Base-by-base conservation (phyloP, 1,140 invertebrate genomes). In the Pseudomyrmex concolor region DNA sequence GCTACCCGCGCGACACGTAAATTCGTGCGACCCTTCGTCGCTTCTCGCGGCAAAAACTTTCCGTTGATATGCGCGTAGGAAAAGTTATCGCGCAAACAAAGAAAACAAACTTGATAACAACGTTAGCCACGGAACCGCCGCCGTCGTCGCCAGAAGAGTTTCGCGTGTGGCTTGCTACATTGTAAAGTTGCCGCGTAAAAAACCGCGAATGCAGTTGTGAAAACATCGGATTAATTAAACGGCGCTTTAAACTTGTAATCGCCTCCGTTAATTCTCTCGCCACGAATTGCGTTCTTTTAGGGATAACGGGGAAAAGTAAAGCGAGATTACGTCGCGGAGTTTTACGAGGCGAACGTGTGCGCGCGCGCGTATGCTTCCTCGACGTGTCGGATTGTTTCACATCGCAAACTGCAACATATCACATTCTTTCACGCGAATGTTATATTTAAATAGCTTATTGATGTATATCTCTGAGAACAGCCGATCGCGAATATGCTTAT, bases 181-280 rank as follows among this genome's bases (percentile, higher is more conserved):
- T 43, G 74, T 68, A 68, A 78, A 68, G 34, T 70, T 67, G 54
- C 8, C 19, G 51, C 43, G 15, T 80, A 80, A 80, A 54, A 70
- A 80, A 59, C 43, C 43, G 15, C 43, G 66, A 70, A 80, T 59
- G 15, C 66, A 60, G 43, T 80, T 70, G 64, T 19, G 51, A 78
- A 78, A 59, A 80, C 54, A 70, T 70, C 76, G 76, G 43, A 80
- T 80, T 77, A 77, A 77, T 77, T 80, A 80, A 80, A 70, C 54
- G 54, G 22, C 76, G 76, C 76, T 80, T 80, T 59, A 80, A 77
- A 80, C 64, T 80, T 70, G 54, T 70, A 70, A 70, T 78, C 64
- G 76, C n/a, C 22, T 12, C 34, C 64, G 25, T 70, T 80, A 70
- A 80, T 80, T 62, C 43, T 70, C 51, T 68, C 13, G 34, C 74